Base-by-base conservation (phyloP, 1,140 invertebrate genomes). In the Aphis craccivora region DNA sequence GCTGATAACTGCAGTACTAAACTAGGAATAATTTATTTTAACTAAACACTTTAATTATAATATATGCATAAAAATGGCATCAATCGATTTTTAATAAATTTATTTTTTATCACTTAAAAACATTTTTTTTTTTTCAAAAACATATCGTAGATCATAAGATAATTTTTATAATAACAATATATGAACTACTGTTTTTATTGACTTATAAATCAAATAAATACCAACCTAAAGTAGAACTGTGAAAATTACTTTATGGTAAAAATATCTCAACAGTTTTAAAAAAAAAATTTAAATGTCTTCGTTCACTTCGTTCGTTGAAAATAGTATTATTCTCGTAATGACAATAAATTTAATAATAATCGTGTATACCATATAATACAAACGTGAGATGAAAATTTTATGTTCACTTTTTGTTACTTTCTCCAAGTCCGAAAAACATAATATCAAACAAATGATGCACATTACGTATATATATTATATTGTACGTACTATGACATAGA, bases 81-180 rank as follows among this genome's bases (percentile, higher is more conserved):
- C 22, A 88, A 53, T 88, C 48, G 88, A 89, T 89, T 89, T 55
- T 89, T 51, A 89, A 40, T 89, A 35, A 55, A 55, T 89, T 55
- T 55, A 55, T 89, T 37, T 88, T 89, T 55, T 40, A 35, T 89
- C 88, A 89, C 35, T 22, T 25, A 11, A n/a, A 40, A n/a, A n/a
- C n/a, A n/a, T n/a, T n/a, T n/a, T n/a, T 60, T 60, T 30, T 30
- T 60, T 60, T 60, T 25, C 0, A 25, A 25, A 60, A n/a, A 67
- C 0, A 67, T 14, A 67, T 3, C 25, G 3, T 60, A 2, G 8
- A 60, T 60, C 25, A 55, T 55, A 55, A 55, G 25, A 25, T 55
- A 60, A 9, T 0, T 60, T 4, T 60, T 60, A 25, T 60, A 60
- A 60, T 60, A 30, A 25, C 25, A 55, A 2, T 30, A 60, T 25